Evolutionary conservation across 2,888 invertebrate species (phyloP).

Genomic region (Napeogenes sylphis): DNA sequence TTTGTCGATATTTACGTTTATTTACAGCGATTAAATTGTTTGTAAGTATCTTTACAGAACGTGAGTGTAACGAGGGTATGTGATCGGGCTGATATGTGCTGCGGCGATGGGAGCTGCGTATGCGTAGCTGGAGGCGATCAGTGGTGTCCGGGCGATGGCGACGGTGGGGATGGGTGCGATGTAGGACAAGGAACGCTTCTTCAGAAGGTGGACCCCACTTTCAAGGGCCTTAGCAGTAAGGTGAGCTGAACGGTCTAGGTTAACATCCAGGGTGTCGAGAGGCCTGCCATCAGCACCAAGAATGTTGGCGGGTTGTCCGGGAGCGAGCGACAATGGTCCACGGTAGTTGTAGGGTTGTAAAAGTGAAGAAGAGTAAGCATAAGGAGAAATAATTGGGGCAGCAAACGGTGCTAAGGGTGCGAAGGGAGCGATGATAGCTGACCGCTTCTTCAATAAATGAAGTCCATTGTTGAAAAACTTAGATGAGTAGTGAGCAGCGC

Average conservation of each 20-base stretch:
- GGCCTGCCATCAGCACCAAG: slow-evolving; percentile 67
- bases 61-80: slow-evolving; percentile 21
- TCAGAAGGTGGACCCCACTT: slow-evolving; percentile 45
- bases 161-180: slow-evolving; percentile 37
- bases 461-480: slow-evolving; percentile 48
- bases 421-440: slow-evolving; percentile 27
- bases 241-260: slow-evolving; percentile 66
- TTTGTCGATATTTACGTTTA: slow-evolving; percentile 6
- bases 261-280: slow-evolving; percentile 66
- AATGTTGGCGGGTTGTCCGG: slow-evolving; percentile 67
- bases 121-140: slow-evolving; percentile 35
- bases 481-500: slow-evolving; percentile 58
- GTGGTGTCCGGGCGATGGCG: slow-evolving; percentile 37
- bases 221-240: slow-evolving; percentile 57
- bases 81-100: slow-evolving; percentile 21
- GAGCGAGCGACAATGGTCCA: slow-evolving; percentile 65
- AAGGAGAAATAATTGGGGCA: slow-evolving; percentile 29
- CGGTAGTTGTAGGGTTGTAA: slow-evolving; percentile 53
- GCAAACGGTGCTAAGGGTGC: slow-evolving; percentile 1
- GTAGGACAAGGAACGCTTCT: slow-evolving; percentile 49
- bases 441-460: slow-evolving; percentile 48
- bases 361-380: slow-evolving; percentile 38
- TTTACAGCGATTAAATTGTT: slow-evolving; percentile 1
- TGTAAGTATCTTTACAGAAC: slow-evolving; percentile 4
- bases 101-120: slow-evolving; percentile 32